Percentiles rank a stretch among this genome's conserved stretches.
phyloP scores from a whole-genome alignment of 2,888 invertebrate genomes.

The Tenthredo distinguenda region DNA sequence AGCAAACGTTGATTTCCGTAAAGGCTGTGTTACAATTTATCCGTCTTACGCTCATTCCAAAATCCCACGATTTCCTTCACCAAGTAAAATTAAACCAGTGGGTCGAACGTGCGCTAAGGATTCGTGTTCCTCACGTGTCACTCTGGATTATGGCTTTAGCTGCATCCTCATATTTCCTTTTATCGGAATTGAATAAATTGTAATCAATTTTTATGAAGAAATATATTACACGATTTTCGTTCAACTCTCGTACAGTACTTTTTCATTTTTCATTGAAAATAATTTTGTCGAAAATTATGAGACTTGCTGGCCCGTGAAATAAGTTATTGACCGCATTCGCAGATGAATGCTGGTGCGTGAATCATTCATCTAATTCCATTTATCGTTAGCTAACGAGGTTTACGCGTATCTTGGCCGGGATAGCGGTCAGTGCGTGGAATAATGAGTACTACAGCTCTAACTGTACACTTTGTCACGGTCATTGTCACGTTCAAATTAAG shows the following conservation, averaged over 20 bases:
- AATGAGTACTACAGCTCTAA: slow-evolving; percentile 30
- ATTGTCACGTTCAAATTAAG: slow-evolving; percentile 48
- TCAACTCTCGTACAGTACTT: no score
- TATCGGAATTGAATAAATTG: not conserved
- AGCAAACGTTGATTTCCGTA: not conserved
- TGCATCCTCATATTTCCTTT: not conserved
- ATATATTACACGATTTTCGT: not conserved
- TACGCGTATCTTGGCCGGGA: slow-evolving; percentile 39
- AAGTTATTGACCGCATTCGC: not conserved
- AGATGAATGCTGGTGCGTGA: not conserved
- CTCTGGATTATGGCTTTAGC: not conserved
- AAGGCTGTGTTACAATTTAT: not conserved
- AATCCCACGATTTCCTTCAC: not conserved
- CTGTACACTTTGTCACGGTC: slow-evolving; percentile 45
- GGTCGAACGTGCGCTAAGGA: not conserved
- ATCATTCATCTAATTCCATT: slow-evolving; percentile 9
- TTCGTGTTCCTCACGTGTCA: not conserved
- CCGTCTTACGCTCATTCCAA: not conserved
- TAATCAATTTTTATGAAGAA: not conserved
- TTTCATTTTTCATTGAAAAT: not conserved
- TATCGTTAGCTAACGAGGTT: slow-evolving; percentile 22
- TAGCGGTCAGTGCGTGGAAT: slow-evolving; percentile 45
- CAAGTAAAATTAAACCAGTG: not conserved
- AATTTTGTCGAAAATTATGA: not conserved
- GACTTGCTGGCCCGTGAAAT: not conserved